A percentile compares a stretch with the other conserved stretches of the same genome.
Conservation (phyloP, 2,888 invertebrate genomes). For the Drosophila kanekoi region DNA sequence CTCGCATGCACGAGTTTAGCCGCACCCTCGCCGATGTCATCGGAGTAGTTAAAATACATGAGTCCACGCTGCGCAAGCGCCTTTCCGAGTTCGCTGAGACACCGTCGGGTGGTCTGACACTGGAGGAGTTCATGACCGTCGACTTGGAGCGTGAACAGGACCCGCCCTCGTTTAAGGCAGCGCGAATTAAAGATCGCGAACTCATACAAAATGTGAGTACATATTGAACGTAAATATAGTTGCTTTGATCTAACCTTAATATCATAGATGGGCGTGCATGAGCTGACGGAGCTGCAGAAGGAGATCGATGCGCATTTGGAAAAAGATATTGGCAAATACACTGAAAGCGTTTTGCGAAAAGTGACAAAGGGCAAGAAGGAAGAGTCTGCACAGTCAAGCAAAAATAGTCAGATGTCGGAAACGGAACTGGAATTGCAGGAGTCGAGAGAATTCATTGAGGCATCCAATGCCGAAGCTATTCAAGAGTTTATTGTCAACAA, state of each 20-base stretch:
- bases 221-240: too few relatives aligned
- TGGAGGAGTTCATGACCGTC: slow-evolving; percentile 98
- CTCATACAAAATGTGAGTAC: slow-evolving; percentile 90
- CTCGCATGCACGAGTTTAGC: slow-evolving; percentile 95
- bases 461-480: slow-evolving; percentile 85
- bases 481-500: slow-evolving; percentile 83
- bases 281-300: slow-evolving; percentile 91
- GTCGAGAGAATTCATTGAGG: slow-evolving; percentile 85
- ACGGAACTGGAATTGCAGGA: slow-evolving; percentile 84
- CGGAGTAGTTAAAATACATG: slow-evolving; percentile 97
- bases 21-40: slow-evolving; percentile 95
- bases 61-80: slow-evolving; percentile 95
- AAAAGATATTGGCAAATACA: slow-evolving; percentile 86
- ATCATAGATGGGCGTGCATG: slow-evolving; percentile 86
- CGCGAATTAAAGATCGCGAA: slow-evolving; percentile 94
- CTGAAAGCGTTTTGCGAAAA: slow-evolving; percentile 67
- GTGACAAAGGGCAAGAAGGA: slow-evolving; percentile 31
- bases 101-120: slow-evolving; percentile 96
- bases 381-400: slow-evolving; percentile 7
- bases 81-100: slow-evolving; percentile 98
- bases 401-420: slow-evolving; percentile 36
- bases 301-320: slow-evolving; percentile 94
- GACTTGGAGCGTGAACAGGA: slow-evolving; percentile 98
- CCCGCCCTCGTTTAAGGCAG: slow-evolving; percentile 96
- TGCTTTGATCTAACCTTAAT: background rate